Conservation (phyloP, 92 coral and sea anemone species). For the Porites divaricata region DNA sequence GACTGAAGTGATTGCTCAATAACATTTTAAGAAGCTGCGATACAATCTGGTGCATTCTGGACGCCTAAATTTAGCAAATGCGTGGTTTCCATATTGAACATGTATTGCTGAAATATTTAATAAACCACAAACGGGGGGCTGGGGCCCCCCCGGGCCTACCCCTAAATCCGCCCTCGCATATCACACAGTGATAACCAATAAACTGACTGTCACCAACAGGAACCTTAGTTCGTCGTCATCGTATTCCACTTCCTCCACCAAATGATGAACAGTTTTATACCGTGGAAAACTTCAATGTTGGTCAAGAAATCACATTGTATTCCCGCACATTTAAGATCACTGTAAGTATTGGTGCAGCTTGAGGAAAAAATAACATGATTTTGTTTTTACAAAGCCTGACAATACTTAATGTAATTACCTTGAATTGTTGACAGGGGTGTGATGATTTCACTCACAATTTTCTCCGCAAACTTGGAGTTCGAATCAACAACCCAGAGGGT, state of each 20-base stretch:
- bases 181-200: not conserved
- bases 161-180: too few species aligned
- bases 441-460: conserved; percentile 98
- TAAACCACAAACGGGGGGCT: too few species aligned
- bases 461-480: conserved; percentile 94
- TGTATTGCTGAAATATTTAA: too few species aligned
- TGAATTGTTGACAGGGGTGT: conserved; percentile 69
- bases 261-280: conserved; percentile 93
- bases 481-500: conserved; percentile 69
- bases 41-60: too few species aligned
- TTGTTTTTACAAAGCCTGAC: not conserved
- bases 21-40: too few species aligned
- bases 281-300: conserved; percentile 96
- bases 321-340: conserved; percentile 94
- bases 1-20: too few species aligned
- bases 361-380: not conserved
- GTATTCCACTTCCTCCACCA: conserved; percentile 96
- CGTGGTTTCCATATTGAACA: too few species aligned
- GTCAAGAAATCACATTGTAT: conserved; percentile 90
- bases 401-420: not conserved
- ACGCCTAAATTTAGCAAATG: too few species aligned
- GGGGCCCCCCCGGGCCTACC: too few species aligned
- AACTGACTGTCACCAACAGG: conserved; percentile 48
- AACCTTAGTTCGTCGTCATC: conserved; percentile 96
- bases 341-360: conserved; percentile 52